Percentiles rank a stretch among this genome's conserved stretches.
Evolutionary conservation across 2,113 vertebrate genomes (phyloP).

Genomic region (Proterorhinus semilunaris): DNA sequence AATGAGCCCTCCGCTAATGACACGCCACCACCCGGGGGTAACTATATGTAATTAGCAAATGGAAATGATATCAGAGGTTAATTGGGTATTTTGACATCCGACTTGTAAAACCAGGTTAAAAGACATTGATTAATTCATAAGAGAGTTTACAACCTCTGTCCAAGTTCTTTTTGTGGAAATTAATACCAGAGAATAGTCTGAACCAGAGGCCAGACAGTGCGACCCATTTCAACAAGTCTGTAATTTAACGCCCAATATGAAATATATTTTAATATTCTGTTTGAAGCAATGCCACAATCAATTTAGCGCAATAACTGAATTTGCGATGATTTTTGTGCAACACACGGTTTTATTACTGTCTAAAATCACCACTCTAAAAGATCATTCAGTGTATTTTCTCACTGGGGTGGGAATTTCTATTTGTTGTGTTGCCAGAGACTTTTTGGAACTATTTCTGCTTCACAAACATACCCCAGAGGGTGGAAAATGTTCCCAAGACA

Average conservation of each 20-base stretch:
- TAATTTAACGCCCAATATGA: too few relatives aligned
- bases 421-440: slow-evolving; percentile 21
- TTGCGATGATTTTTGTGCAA: too few relatives aligned
- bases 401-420: slow-evolving; percentile 5
- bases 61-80: slow-evolving; percentile 18
- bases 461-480: slow-evolving; percentile 21
- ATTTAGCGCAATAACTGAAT: too few relatives aligned
- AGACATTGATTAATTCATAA: background rate
- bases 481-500: slow-evolving; percentile 27
- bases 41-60: slow-evolving; percentile 25
- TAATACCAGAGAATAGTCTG: background rate
- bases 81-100: slow-evolving; percentile 11
- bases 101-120: background rate
- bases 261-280: too few relatives aligned
- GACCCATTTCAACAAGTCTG: too few relatives aligned
- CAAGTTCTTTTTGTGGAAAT: background rate
- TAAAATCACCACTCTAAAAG: background rate
- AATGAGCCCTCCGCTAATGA: slow-evolving; percentile 43
- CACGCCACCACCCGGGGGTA: slow-evolving; percentile 8
- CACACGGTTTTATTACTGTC: too few relatives aligned
- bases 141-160: background rate
- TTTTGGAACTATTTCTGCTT: slow-evolving; percentile 15
- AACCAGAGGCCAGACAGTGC: too few relatives aligned
- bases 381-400: background rate
- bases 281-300: too few relatives aligned